phyloP scores from a whole-genome alignment of 2,113 vertebrate genomes.

The Rhegmatorhina hoffmannsi region DNA sequence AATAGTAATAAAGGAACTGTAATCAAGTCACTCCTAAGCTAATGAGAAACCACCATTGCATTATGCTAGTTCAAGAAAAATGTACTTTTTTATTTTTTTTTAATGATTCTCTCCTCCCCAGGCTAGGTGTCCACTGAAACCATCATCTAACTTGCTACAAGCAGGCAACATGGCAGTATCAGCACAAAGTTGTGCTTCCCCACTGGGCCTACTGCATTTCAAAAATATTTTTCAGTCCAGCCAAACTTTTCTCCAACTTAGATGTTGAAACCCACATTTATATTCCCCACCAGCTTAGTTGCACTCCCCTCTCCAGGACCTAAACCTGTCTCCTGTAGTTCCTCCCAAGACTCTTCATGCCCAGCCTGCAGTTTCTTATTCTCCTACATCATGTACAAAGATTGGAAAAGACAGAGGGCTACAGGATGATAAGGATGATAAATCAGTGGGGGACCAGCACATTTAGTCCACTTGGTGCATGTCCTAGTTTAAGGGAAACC shows the following conservation, averaged over 20 bases:
- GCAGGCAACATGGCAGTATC: fast-evolving
- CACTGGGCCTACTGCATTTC: background rate
- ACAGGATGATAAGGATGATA: background rate
- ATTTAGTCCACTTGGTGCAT: background rate
- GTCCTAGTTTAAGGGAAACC: too few relatives aligned
- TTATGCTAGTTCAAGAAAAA: background rate
- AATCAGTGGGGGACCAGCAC: background rate
- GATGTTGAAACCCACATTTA: background rate
- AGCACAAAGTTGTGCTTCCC: background rate
- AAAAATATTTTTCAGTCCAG: background rate
- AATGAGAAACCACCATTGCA: background rate
- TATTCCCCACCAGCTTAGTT: background rate
- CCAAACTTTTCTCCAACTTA: background rate
- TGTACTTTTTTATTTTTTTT: background rate
- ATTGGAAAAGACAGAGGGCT: background rate
- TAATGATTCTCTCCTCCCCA: background rate
- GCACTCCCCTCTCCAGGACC: background rate
- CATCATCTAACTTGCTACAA: fast-evolving
- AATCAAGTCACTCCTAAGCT: background rate
- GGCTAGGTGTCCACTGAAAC: background rate
- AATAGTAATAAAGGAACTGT: background rate
- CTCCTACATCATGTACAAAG: background rate
- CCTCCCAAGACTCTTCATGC: background rate
- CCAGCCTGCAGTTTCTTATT: background rate
- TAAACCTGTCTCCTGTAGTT: background rate